Base-by-base conservation (phyloP, 2,113 vertebrate species). In the Ptychochromis oligacanthus region DNA sequence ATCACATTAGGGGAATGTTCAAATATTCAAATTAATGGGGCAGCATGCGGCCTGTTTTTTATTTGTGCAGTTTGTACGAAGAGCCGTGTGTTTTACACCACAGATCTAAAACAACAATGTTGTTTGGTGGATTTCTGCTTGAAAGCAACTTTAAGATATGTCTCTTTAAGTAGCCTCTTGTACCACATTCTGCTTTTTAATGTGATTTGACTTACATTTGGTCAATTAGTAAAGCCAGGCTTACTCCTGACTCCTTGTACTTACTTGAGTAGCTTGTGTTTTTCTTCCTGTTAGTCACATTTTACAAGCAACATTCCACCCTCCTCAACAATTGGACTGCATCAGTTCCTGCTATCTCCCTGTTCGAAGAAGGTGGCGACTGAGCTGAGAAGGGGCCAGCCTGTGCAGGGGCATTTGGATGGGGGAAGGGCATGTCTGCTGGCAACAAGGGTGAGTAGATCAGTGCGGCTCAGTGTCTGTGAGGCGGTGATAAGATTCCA, bases 401-500 rank as follows among this genome's bases (percentile, higher is more conserved):
- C 88, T 87, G 90, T 74, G 91, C 89, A 74, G 91, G 93, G 92
- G 91, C 90, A 91, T 88, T 90, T 75, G 88, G 91, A 76, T 81
- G 90, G 93, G 92, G 94, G 93, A 86, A 84, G 91, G 92, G 90
- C 89, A 91, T 81, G 93, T 95, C 93, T 93, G 92, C 93, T 94
- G 95, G 95, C 95, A 94, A 90, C 86, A 85, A 93, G 94, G 94
- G 94, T 91, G 92, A 94, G 95, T 93, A 95, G 95, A 96, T 96
- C 96, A 95, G 95, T 86, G 89, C 86, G 64, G 94, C 94, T 95
- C 93, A 94, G 94, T 94, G 94, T 96, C 96, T 96, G 96, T 74
- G 94, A 94, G 92, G 90, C 94, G 74, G 91, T 91, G 96, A 96
- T 96, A 96, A 96, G 95, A 96, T 95, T 95, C 94, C 93, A 93